Evolutionary conservation across 1,140 invertebrate species (phyloP).

Genomic region (Coelopa frigida): DNA sequence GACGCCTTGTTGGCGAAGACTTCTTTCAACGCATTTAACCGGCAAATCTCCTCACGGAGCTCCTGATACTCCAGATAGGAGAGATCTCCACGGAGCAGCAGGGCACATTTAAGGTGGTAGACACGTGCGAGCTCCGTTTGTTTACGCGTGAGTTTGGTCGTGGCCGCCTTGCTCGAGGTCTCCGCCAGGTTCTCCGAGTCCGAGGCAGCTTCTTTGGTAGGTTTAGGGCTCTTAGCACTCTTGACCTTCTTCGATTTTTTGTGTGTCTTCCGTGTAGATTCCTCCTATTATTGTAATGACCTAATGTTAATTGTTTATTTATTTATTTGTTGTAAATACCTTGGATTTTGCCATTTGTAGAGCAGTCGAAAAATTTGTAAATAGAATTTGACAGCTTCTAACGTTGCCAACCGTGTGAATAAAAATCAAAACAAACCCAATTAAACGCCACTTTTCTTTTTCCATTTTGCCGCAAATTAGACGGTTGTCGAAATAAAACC

Average conservation of each 20-base stretch:
- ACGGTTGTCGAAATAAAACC: no score
- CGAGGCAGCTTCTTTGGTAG: neutral
- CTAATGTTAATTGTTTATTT: no score
- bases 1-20: conserved; percentile 15
- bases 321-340: neutral
- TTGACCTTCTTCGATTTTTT: conserved; percentile 8
- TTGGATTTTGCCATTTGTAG: conserved; percentile 5
- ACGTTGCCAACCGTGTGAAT: no score
- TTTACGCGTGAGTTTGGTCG: conserved; percentile 17
- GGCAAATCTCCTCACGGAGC: conserved; percentile 23
- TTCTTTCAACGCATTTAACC: conserved; percentile 23
- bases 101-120: conserved; percentile 25
- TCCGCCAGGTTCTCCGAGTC: no score
- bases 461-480: no score
- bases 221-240: no score
- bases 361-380: neutral
- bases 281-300: no score
- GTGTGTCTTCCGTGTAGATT: neutral
- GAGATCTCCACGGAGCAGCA: conserved; percentile 24
- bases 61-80: conserved; percentile 36
- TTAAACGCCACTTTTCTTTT: no score
- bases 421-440: no score
- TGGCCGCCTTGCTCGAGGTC: neutral
- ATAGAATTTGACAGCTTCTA: no score
- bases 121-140: conserved; percentile 30